phyloP scores from a whole-genome alignment of 2,888 invertebrate genomes.

The Hirtodrosophila histrioides region DNA sequence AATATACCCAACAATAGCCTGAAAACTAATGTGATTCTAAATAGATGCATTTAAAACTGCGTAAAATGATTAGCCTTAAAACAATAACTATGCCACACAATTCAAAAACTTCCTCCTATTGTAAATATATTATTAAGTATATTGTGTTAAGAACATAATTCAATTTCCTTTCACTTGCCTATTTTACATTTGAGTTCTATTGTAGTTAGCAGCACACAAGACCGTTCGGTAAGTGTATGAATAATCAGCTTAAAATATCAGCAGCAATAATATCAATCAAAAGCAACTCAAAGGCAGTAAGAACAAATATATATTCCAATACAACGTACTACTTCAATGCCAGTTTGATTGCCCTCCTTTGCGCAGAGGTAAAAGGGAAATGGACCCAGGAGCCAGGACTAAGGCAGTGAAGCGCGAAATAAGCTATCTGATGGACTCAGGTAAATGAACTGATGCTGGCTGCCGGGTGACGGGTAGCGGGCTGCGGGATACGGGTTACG shows the following conservation, averaged over 20 bases:
- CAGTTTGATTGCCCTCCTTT: constrained; percentile 57
- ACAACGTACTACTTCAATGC: constrained; percentile 7
- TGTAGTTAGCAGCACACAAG: constrained; percentile 11
- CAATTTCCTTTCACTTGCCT: too few species aligned
- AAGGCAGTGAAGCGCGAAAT: constrained; percentile 52
- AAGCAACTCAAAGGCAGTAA: constrained; percentile 58
- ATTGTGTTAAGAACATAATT: too few species aligned
- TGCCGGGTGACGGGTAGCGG: background rate
- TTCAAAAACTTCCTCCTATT: too few species aligned
- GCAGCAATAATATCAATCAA: constrained; percentile 64
- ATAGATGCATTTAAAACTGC: too few species aligned
- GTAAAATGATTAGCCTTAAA: too few species aligned
- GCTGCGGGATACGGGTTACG: background rate
- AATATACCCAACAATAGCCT: too few species aligned
- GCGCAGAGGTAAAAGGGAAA: background rate
- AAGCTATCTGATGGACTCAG: constrained; percentile 63
- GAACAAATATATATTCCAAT: constrained; percentile 6
- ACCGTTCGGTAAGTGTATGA: background rate
- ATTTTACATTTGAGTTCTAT: constrained; percentile 1
- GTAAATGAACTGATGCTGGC: constrained; percentile 42
- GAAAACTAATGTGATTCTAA: too few species aligned
- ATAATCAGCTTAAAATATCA: constrained; percentile 65
- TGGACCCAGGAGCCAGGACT: background rate
- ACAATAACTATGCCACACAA: too few species aligned
- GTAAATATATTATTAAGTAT: too few species aligned